A percentile compares a stretch with the other conserved stretches of the same genome.
Conservation (phyloP, 2,797 vertebrate genomes). For the Sibirionetta formosa region DNA sequence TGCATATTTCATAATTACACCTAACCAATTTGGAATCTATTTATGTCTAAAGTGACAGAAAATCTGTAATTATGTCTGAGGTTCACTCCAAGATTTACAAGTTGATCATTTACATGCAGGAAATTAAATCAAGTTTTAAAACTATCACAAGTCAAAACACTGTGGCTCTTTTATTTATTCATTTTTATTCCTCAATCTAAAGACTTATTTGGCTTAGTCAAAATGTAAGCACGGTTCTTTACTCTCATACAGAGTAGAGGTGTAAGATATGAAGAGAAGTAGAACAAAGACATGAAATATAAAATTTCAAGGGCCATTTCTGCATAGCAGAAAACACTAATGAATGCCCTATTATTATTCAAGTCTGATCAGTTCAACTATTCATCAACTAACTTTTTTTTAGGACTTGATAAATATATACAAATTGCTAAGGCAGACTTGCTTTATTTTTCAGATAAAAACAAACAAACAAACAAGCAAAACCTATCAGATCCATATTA, state of each 20-base stretch:
- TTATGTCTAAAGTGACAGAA: conserved; percentile 71
- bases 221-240: conserved; percentile 52
- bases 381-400: conserved; percentile 25
- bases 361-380: conserved; percentile 32
- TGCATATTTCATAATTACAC: conserved; percentile 72
- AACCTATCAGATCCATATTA: background rate
- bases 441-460: background rate
- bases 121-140: conserved; percentile 63
- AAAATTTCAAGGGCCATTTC: background rate
- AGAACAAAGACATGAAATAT: conserved; percentile 43
- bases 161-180: conserved; percentile 63
- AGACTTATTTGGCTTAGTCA: conserved; percentile 38
- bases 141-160: conserved; percentile 58
- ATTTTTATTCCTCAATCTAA: conserved; percentile 57
- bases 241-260: background rate
- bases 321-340: conserved; percentile 41
- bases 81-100: conserved; percentile 55
- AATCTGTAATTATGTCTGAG: conserved; percentile 63
- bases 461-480: background rate
- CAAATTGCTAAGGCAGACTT: background rate
- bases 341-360: conserved; percentile 20
- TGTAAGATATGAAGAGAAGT: conserved; percentile 27
- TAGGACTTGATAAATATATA: conserved; percentile 22
- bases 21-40: conserved; percentile 69
- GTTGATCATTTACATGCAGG: conserved; percentile 59